Evolutionary conservation across 2,888 invertebrate genomes (phyloP), one percentile per base, ranked within the genome.

Genomic region (Vanessa cardui): DNA sequence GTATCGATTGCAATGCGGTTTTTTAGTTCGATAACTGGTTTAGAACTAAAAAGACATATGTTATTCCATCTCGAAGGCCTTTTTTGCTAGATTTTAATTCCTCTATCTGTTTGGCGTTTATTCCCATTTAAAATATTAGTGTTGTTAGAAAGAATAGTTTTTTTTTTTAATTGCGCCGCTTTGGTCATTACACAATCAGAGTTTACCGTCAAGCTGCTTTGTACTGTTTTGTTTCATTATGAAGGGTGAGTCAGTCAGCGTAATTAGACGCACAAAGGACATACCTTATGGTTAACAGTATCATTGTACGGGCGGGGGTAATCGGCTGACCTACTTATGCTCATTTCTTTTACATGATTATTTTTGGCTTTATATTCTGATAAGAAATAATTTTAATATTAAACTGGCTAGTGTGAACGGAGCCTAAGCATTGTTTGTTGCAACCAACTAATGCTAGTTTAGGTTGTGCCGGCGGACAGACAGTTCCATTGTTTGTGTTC

Each of bases 401-500:
- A 16, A 6, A 52, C 31, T 21, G 16, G 45, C n/a, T n/a, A 58
- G 52, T 39, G 50, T 66, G 59, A 26, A 68, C 59, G 39, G 15
- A 20, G 63, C 66, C 44, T 67, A 58, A 66, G 64, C 64, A 64
- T 69, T 71, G 65, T 71, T 68, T 45, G 47, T 56, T 61, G 45
- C 54, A 58, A 68, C 66, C 58, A 66, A n/a, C 49, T 71, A 68
- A 66, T 64, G 60, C 58, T 66, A 62, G 69, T 66, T 69, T 66
- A 64, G 66, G 71, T 58, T 56, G 61, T 71, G 67, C 62, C 59
- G 47, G 65, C 49, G 33, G 45, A 61, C 58, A 52, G 58, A 59
- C 62, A 63, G 52, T 61, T 56, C 68, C 58, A 71, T 71, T 71
- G 68, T 68, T 67, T 58, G 63, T 68, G 65, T 61, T 58, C 49